These are phyloP conservation scores for Tinea semifulvella DNA, from an alignment of 2,888 invertebrate genomes.

Conservation along the genomic window DNA sequence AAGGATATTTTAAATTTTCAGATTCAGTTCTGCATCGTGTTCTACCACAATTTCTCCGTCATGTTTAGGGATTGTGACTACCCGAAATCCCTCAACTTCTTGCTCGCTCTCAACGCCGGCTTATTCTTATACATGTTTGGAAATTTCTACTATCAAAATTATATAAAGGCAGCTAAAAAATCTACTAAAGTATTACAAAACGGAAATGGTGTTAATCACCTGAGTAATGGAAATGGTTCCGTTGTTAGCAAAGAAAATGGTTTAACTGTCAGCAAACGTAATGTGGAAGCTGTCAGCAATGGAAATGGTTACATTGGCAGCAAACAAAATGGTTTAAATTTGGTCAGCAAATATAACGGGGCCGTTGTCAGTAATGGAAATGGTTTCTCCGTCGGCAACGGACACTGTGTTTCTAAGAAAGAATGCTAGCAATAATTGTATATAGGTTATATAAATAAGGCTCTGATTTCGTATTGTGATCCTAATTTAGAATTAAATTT, in stretches of 20 bases:
- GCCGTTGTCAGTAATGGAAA: not conserved
- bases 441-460: not conserved
- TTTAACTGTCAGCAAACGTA: no score
- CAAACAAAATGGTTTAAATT: no score
- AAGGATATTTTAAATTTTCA: slow-evolving; percentile 30
- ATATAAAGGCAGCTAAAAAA: slow-evolving; percentile 43
- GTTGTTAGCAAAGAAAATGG: slow-evolving; percentile 12
- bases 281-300: not conserved
- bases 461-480: slow-evolving; percentile 4
- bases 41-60: slow-evolving; percentile 73
- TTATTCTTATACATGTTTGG: slow-evolving; percentile 82
- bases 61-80: slow-evolving; percentile 76
- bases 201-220: slow-evolving; percentile 10
- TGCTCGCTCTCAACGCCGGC: slow-evolving; percentile 72
- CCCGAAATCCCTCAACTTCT: slow-evolving; percentile 73
- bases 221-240: slow-evolving; percentile 16
- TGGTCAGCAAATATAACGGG: no score
- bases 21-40: slow-evolving; percentile 80
- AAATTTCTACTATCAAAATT: slow-evolving; percentile 76
- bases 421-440: not conserved
- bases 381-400: no score
- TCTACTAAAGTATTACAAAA: slow-evolving; percentile 14
- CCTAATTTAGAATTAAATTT: not conserved
- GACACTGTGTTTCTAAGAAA: slow-evolving; percentile 7
- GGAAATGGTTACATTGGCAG: no score